Evolutionary conservation across 2,113 vertebrate species (phyloP).

Genomic region (Felis catus): DNA sequence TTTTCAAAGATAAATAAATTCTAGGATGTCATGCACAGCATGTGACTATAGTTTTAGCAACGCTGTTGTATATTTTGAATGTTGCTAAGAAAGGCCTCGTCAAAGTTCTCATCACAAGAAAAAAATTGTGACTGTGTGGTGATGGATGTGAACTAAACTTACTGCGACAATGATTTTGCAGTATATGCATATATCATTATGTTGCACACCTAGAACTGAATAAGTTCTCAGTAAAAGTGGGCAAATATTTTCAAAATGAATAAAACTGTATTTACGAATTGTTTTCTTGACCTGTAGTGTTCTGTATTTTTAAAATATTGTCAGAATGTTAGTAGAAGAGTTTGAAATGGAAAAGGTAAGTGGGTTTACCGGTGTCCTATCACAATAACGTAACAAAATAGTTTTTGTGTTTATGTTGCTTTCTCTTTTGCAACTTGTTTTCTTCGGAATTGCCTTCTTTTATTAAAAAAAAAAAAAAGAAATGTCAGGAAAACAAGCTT

Average conservation of each 20-base stretch:
- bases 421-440: not conserved
- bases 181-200: not conserved
- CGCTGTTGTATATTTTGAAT: not conserved
- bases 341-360: conserved; percentile 19
- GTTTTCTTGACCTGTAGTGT: not conserved
- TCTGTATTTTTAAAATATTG: not conserved
- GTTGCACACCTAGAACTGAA: not conserved
- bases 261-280: conserved; percentile 1
- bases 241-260: not conserved
- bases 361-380: not conserved
- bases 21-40: not conserved
- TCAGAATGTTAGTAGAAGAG: not conserved
- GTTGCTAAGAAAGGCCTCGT: not conserved
- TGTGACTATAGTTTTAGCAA: not conserved
- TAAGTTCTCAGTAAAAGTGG: not conserved
- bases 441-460: not conserved
- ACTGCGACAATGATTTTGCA: not conserved
- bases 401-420: not conserved
- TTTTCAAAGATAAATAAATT: not conserved
- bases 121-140: not conserved
- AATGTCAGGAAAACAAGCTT: not conserved
- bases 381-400: not conserved
- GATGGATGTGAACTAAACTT: not conserved
- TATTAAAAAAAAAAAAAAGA: not conserved
- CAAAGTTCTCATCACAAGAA: not conserved